phyloP scores from a whole-genome alignment of 2,113 vertebrate species.

The Aepyceros melampus region DNA sequence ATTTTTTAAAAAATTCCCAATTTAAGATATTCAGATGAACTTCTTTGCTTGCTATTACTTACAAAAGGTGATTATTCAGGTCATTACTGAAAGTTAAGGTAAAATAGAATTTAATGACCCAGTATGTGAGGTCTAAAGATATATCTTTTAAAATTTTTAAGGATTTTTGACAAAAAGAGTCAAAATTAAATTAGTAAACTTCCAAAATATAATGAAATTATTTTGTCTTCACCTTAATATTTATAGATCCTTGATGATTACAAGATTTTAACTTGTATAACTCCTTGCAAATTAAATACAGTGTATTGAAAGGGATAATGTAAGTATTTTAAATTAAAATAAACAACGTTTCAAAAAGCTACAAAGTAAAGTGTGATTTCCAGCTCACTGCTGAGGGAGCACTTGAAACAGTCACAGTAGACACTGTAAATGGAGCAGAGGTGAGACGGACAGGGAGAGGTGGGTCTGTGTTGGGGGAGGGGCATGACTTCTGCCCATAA shows the following conservation, averaged over 20 bases:
- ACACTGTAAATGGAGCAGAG: background rate
- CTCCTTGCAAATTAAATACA: background rate
- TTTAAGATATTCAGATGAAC: background rate
- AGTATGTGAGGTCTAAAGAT: background rate
- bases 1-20: background rate
- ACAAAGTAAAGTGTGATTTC: background rate
- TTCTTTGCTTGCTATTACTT: background rate
- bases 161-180: slow-evolving; percentile 6
- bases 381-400: background rate
- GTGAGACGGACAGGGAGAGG: background rate
- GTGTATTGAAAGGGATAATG: background rate
- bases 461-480: rapidly evolving
- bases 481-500: background rate
- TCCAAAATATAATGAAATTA: background rate
- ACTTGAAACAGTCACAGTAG: background rate
- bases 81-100: background rate
- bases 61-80: background rate
- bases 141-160: background rate
- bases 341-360: background rate
- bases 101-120: background rate
- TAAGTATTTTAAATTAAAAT: slow-evolving; percentile 18
- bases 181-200: slow-evolving; percentile 29
- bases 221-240: slow-evolving; percentile 44
- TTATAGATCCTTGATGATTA: slow-evolving; percentile 12
- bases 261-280: background rate